A percentile compares a stretch with the other conserved stretches of the same genome.
These are phyloP conservation scores for Thereuonema tuberculata DNA, from an alignment of 1,140 invertebrate species.

Conservation along the genomic window DNA sequence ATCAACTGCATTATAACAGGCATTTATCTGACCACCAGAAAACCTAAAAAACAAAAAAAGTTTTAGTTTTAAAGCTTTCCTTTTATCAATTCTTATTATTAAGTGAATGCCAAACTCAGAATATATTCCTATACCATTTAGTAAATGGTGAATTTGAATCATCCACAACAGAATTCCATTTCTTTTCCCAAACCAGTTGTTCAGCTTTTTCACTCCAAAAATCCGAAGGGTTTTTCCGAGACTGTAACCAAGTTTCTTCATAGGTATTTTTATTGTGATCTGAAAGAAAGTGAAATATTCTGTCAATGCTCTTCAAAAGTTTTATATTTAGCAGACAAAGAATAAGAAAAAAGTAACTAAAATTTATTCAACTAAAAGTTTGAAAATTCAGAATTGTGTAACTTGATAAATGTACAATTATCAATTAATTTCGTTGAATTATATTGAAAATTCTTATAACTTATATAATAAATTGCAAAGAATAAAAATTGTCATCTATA, in stretches of 20 bases:
- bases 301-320: too few relatives aligned
- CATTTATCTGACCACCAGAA: slow-evolving; percentile 76
- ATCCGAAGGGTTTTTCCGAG: slow-evolving; percentile 59
- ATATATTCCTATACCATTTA: slow-evolving; percentile 53
- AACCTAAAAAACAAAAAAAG: slow-evolving; percentile 42
- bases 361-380: too few relatives aligned
- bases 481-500: too few relatives aligned
- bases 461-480: too few relatives aligned
- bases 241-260: slow-evolving; percentile 47
- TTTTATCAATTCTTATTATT: background rate
- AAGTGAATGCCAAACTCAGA: background rate
- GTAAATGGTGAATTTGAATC: slow-evolving; percentile 68
- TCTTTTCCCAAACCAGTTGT: slow-evolving; percentile 61
- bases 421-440: too few relatives aligned
- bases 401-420: too few relatives aligned
- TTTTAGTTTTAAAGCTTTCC: background rate
- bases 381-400: too few relatives aligned
- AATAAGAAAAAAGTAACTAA: too few relatives aligned
- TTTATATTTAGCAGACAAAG: too few relatives aligned
- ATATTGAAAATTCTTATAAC: too few relatives aligned
- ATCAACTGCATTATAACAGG: slow-evolving; percentile 85
- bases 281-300: too few relatives aligned
- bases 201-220: slow-evolving; percentile 71
- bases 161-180: slow-evolving; percentile 70
- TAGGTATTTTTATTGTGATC: too few relatives aligned